Evolutionary conservation across 2,797 vertebrate species (phyloP).

Genomic region (Cossypha dichroa): DNA sequence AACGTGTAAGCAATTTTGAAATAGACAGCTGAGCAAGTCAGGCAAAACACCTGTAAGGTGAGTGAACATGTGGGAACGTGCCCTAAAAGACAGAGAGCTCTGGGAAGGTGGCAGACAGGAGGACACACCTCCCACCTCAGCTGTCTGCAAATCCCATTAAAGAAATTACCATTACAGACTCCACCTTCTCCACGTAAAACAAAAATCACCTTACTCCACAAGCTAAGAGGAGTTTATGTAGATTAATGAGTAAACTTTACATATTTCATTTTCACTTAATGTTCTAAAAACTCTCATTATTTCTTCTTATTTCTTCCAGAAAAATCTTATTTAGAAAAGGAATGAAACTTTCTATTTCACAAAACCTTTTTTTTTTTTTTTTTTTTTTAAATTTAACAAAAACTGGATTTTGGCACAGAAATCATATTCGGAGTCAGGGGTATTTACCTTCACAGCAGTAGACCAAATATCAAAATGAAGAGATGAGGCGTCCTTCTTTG

Average conservation of each 20-base stretch:
- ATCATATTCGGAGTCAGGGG: not conserved
- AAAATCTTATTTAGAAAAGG: not conserved
- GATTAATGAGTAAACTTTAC: not conserved
- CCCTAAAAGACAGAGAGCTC: not conserved
- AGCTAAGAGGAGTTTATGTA: not conserved
- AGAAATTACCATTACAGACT: slow-evolving; percentile 25
- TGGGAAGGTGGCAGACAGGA: not conserved
- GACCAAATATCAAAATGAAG: not conserved
- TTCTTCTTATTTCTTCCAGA: not conserved
- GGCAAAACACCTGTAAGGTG: not conserved
- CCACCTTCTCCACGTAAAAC: not conserved
- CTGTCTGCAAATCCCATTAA: slow-evolving; percentile 49
- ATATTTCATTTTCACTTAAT: not conserved
- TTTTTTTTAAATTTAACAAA: not conserved
- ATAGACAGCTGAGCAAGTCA: not conserved
- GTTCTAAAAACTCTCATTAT: not conserved
- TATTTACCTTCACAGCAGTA: not conserved
- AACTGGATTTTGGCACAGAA: not conserved
- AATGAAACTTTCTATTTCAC: not conserved
- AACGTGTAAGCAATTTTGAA: not conserved
- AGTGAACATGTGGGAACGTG: slow-evolving; percentile 2
- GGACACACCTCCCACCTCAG: slow-evolving; percentile 32
- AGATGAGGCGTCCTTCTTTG: not conserved
- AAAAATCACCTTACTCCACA: not conserved
- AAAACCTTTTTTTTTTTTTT: not conserved